Evolutionary conservation across 2,888 invertebrate species (phyloP).

Genomic region (Zele albiditarsus): DNA sequence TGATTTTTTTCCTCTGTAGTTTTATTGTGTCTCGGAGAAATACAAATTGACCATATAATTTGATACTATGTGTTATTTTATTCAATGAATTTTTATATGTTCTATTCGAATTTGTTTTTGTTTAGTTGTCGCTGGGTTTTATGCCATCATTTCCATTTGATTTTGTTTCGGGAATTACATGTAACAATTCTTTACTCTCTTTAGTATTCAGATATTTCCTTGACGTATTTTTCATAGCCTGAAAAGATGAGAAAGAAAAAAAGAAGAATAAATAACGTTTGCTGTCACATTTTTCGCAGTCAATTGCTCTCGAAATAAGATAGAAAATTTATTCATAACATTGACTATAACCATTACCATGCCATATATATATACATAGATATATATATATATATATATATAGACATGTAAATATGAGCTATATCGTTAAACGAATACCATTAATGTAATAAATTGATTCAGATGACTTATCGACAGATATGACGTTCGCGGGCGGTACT

Average conservation of each 20-base stretch:
- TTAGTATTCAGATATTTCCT: neutral
- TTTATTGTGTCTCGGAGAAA: neutral
- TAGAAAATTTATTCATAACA: neutral
- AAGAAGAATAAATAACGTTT: neutral
- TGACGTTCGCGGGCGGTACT: neutral
- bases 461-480: neutral
- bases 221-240: neutral
- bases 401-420: neutral
- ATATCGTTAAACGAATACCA: neutral
- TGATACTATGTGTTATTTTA: neutral
- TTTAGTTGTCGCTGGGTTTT: neutral
- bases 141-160: neutral
- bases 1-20: constrained; percentile 17
- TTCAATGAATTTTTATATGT: too few relatives aligned
- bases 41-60: neutral
- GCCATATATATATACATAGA: neutral
- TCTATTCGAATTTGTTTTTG: neutral
- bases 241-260: neutral
- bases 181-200: neutral
- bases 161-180: neutral
- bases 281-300: constrained; percentile 1
- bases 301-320: neutral
- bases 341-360: neutral
- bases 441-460: neutral
- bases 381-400: neutral